Evolutionary conservation across 2,113 vertebrate species (phyloP), one percentile per base, ranked within the genome.

Genomic region (Sinosuthora webbiana): DNA sequence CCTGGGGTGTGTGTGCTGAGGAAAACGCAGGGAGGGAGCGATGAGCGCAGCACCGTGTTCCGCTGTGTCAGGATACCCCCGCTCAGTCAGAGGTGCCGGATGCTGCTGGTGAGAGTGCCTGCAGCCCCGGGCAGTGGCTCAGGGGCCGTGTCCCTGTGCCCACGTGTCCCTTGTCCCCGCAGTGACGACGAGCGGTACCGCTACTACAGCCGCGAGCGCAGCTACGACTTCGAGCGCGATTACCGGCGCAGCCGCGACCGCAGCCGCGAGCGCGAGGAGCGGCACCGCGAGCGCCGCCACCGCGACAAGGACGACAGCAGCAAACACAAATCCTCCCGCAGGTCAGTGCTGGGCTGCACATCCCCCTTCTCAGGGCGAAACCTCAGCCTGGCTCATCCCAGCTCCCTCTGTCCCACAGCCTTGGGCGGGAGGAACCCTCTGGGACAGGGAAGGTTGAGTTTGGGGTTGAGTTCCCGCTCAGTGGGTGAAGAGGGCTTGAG

Each of bases 261-360:
- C 77, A 98, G 96, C 89, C 42, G 95, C 30, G 97, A 98, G 70
- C 93, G 95, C 2, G 98, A 98, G 90, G 97, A 98, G 60, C 95
- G 96, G 5, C 96, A 98, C 78, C 95, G 97, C 2, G 97, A 98
- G 88, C 96, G 96, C 81, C 67, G 97, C 69, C 98, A 98, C 78
- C 45, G 97, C 5, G 97, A 98, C 86, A 98, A 98, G 47, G 98
- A 98, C 81, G 97, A 98, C 71, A 75, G 96, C 90, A 88, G 93
- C 83, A 98, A 98, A 93, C 97, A 97, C 89, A 98, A 98, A 73
- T 98, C 98, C 12, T 98, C 97, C 4, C 95, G 97, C 13, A 96
- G 97, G 97, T 98, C 81, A 16, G 67, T 15, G 23, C 70, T 9
- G 45, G 19, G 6, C 3, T 3, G 10, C 7, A 12, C 0, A 4